These are phyloP conservation scores for Ormyrus thymus DNA, from an alignment of 2,888 invertebrate species.

Conservation along the genomic window DNA sequence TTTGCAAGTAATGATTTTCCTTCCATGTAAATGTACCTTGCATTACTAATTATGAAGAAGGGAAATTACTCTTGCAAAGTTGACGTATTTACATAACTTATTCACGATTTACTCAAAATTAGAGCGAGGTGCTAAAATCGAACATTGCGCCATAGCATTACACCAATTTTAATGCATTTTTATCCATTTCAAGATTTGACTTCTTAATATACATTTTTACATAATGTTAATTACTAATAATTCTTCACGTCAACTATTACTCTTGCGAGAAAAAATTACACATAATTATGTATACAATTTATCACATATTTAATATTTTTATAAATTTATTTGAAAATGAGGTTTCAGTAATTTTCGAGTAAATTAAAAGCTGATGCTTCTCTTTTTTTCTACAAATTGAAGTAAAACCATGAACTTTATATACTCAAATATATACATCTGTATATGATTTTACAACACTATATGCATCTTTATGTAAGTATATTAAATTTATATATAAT, in stretches of 20 bases:
- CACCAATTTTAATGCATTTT: conserved; percentile 6
- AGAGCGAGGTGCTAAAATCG: conserved; percentile 41
- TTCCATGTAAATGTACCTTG: neutral
- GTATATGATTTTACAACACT: conserved; percentile 19
- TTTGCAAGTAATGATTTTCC: conserved; percentile 32
- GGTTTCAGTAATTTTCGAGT: neutral
- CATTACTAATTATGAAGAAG: conserved; percentile 24
- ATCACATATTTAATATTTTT: conserved; percentile 25
- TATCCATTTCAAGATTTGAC: conserved; percentile 19
- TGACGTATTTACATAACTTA: conserved; percentile 46
- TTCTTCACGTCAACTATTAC: conserved; percentile 15
- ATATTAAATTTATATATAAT: conserved; percentile 42
- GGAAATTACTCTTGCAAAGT: conserved; percentile 33
- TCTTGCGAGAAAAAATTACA: conserved; percentile 42
- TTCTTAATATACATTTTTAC: conserved; percentile 52
- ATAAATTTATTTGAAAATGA: conserved; percentile 1
- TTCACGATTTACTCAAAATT: conserved; percentile 15
- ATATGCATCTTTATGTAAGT: conserved; percentile 15
- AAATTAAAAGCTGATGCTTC: too few relatives aligned
- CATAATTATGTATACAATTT: conserved; percentile 28
- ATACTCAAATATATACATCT: conserved; percentile 40
- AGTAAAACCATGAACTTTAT: conserved; percentile 29
- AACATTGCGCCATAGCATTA: conserved; percentile 12
- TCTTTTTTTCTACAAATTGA: neutral
- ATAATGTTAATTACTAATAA: conserved; percentile 16